Base-by-base conservation (phyloP, 2,113 vertebrate species). In the Monopterus albus region DNA sequence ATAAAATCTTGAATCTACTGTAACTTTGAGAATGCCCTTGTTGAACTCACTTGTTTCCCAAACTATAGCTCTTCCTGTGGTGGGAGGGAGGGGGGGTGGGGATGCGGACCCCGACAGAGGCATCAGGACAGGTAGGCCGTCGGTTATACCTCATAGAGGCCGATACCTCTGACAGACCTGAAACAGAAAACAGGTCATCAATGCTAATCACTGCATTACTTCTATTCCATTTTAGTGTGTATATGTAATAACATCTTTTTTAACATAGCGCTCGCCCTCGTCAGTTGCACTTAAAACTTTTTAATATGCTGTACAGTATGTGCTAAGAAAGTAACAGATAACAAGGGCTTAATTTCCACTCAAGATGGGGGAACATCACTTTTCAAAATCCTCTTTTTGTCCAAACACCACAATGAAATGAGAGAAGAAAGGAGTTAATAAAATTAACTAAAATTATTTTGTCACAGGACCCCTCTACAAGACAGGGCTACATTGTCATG, bases 31-130 rank as follows among this genome's bases (percentile, higher is more conserved):
- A 46, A 40, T 31, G 46, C 11, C 3, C 13, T 25, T 29, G 26
- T 59, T 14, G 2, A 17, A 94, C 96, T 78, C 81, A 98, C 97
- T 97, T 98, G 93, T 97, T 98, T 82, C 97, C 97, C 81, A 98
- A 89, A 87, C 97, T 98, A 88, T 98, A 96, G 83, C 97, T 98
- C 93, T 98, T 98, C 83, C 97, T 94, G 90, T 98, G 97, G 72
- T 96, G 93, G 4, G 96, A 95, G 5, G 96, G 94, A 0, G 97
- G 96, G 1, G 96, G 96, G 0, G 96, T 97, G 49, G 94, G 91
- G 17, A 96, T 92, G 65, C 91, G 94, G 42, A 93, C 91, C 15
- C 94, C 94, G 58, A 98, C 94, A 2, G 97, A 97, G 1, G 97
- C 89, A 4, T 98, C 97, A 1, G 96, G 97, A 86, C 97, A 98